Evolutionary conservation across 2,888 invertebrate species (phyloP), one percentile per base, ranked within the genome.

Genomic region (Agrochola circellaris): DNA sequence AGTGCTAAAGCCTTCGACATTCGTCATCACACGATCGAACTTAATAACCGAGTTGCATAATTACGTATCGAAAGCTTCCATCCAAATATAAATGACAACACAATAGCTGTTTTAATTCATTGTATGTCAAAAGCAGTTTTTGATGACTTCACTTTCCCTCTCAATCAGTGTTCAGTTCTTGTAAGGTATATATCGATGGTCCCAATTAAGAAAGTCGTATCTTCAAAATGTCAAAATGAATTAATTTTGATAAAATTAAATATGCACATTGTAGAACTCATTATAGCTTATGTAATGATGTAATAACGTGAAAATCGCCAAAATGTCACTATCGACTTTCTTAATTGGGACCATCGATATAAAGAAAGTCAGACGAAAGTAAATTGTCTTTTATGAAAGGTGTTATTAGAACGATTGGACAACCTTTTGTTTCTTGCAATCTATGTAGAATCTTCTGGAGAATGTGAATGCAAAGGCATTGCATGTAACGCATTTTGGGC

Each of bases 11-110:
- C 45, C 68, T 74, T 60, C 61, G 54, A 45, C n/a, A 73, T 69
- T 61, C 30, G 45, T 81, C 76, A 75, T 77, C 62, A 60, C 61
- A 38, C 68, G 79, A 70, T 70, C n/a, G 70, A 67, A 77, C 65
- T 80, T 77, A 83, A 81, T 81, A 77, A 73, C 64, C n/a, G 17
- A 65, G 51, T 88, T 89, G 64, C 73, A 79, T 83, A 88, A 86
- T 83, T 38, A 69, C 61, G 65, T 80, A 81, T 83, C 79, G 89
- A 89, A 89, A 89, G 86, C 77, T 83, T 66, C 42, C 69, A 81
- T 74, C 79, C 86, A 77, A 83, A 87, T 89, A 62, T 85, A 86
- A 87, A 82, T 86, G 87, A 87, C 89, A 90, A 72, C 80, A 88
- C 89, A 89, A 89, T 90, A 78, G 81, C 68, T 26, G 56, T 65